phyloP scores from a whole-genome alignment of 1,140 invertebrate genomes.

The Zaprionus camerounensis region DNA sequence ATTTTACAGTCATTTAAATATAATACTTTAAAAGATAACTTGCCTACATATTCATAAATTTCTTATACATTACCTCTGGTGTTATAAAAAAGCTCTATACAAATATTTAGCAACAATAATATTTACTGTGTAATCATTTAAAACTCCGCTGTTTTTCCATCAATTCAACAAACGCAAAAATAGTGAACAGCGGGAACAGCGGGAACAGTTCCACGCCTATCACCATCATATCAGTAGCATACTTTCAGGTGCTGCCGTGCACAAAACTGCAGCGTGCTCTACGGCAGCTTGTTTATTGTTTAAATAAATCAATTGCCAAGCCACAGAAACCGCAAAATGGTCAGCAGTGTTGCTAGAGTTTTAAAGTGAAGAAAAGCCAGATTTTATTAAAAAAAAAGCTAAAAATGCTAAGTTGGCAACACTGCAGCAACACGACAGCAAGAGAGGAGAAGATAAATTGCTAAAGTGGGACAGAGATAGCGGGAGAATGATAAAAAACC shows the following conservation, averaged over 20 bases:
- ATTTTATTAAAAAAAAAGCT: background rate
- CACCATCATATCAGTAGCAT: conserved; percentile 10
- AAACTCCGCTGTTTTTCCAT: background rate
- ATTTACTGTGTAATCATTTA: background rate
- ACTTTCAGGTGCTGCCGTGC: conserved; percentile 12
- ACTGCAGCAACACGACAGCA: background rate
- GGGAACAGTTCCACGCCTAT: no score
- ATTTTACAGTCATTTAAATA: background rate
- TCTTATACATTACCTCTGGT: no score
- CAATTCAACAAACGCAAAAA: no score
- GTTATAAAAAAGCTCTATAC: no score
- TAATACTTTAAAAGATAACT: no score
- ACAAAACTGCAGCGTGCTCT: conserved; percentile 29
- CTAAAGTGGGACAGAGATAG: background rate
- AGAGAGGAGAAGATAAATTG: background rate
- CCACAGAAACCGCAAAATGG: conserved; percentile 42
- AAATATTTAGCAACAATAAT: background rate
- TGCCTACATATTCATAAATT: no score
- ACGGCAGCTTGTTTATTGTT: conserved; percentile 37
- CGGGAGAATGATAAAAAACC: background rate
- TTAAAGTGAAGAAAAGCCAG: no score
- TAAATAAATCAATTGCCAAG: conserved; percentile 47
- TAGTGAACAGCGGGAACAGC: no score
- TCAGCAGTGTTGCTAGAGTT: no score
- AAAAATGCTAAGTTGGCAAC: background rate